A percentile compares a stretch with the other conserved stretches of the same genome.
phyloP scores from a whole-genome alignment of 37 sponge, comb jelly and placozoan genomes.

The Theonella swinhoei region DNA sequence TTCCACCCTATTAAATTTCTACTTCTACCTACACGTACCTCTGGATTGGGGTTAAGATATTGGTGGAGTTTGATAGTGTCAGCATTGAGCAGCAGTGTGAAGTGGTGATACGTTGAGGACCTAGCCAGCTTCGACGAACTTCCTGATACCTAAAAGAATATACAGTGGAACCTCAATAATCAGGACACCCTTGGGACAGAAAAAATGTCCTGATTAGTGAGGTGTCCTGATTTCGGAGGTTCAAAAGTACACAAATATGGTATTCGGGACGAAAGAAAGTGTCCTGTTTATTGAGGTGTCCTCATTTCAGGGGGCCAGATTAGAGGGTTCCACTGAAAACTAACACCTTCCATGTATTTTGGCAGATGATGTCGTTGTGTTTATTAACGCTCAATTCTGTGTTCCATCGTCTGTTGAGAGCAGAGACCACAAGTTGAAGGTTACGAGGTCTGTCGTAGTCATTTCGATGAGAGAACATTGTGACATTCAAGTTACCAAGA shows the following conservation, averaged over 20 bases:
- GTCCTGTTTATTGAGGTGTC: too few species aligned
- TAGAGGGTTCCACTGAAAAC: too few species aligned
- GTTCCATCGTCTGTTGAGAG: conserved; percentile 62
- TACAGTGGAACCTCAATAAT: neutral
- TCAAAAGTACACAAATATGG: too few species aligned
- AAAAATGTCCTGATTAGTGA: neutral
- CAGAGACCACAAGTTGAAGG: conserved; percentile 50
- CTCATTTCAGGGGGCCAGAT: too few species aligned
- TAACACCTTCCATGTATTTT: conserved; percentile 54
- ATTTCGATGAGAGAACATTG: conserved; percentile 54
- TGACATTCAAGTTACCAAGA: conserved; percentile 78
- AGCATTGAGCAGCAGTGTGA: conserved; percentile 73
- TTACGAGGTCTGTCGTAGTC: conserved; percentile 70
- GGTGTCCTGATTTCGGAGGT: too few species aligned
- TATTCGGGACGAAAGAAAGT: too few species aligned
- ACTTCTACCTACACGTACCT: neutral
- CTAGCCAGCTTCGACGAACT: conserved; percentile 67
- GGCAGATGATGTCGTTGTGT: conserved; percentile 64
- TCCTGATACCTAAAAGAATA: conserved; percentile 72
- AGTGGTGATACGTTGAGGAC: conserved; percentile 78
- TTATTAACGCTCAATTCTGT: conserved; percentile 49
- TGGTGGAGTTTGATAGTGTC: conserved; percentile 30
- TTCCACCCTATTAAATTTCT: neutral
- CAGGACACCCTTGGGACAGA: neutral
- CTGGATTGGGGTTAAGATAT: conserved; percentile 25